These are phyloP conservation scores for Pipistrellus nathusii DNA, from an alignment of 2,797 vertebrate species.

Conservation along the genomic window DNA sequence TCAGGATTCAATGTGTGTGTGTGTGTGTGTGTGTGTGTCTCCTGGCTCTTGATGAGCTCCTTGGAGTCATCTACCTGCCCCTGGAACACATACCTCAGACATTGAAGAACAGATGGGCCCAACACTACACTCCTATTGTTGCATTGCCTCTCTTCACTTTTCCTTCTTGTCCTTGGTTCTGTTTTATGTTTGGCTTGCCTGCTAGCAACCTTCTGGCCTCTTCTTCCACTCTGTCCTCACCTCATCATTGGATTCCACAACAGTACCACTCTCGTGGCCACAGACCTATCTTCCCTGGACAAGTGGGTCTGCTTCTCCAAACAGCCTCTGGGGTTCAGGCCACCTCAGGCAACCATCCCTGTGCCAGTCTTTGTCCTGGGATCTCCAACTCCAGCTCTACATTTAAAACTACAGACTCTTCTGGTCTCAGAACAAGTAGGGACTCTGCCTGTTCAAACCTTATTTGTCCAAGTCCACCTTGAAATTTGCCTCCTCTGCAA, in stretches of 20 bases:
- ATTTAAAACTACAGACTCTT: neutral
- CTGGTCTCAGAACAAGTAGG: neutral
- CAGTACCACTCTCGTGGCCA: neutral
- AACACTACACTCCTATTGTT: neutral
- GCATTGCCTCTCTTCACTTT: neutral
- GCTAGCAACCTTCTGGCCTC: neutral
- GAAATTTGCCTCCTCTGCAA: neutral
- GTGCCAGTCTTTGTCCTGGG: neutral
- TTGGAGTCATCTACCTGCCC: neutral
- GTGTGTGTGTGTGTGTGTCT: too few species aligned
- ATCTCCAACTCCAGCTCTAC: neutral
- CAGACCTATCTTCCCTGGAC: neutral
- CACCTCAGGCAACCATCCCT: neutral
- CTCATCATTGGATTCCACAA: neutral
- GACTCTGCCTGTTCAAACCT: neutral
- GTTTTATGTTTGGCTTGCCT: neutral
- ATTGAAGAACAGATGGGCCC: neutral
- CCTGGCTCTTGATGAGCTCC: neutral
- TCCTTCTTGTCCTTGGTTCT: neutral
- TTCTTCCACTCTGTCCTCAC: neutral
- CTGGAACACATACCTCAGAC: neutral
- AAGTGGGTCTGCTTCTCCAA: neutral
- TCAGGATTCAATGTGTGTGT: neutral
- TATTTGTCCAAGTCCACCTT: neutral
- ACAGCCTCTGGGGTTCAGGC: neutral